Evolutionary conservation across 1,140 invertebrate genomes (phyloP).

Genomic region (Aphidius gifuensis): DNA sequence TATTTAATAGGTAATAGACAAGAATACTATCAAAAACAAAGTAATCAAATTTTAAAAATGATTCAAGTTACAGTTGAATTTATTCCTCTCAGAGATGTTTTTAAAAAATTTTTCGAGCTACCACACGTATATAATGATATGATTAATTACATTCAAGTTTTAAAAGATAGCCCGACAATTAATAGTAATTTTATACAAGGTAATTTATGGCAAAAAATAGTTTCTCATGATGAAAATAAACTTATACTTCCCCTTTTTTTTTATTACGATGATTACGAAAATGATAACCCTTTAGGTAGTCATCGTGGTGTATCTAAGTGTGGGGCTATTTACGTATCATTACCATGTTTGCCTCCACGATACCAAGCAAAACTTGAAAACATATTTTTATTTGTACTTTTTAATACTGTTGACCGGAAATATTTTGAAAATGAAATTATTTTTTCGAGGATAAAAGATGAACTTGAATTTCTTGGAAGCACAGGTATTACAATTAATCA

Average conservation of each 20-base stretch:
- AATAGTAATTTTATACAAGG: constrained; percentile 15
- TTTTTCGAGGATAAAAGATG: constrained; percentile 5
- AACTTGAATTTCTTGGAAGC: constrained; percentile 13
- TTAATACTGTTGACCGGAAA: constrained; percentile 17
- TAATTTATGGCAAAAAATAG: constrained; percentile 3
- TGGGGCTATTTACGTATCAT: constrained; percentile 11
- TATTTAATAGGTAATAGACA: constrained; percentile 12
- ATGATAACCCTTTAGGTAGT: constrained; percentile 17
- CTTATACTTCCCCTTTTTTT: constrained; percentile 6
- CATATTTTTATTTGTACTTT: constrained; percentile 16
- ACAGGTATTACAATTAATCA: constrained; percentile 12
- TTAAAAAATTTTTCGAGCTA: constrained; percentile 14
- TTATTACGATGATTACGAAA: constrained; percentile 13
- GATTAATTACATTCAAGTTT: not conserved
- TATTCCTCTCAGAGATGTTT: constrained; percentile 8
- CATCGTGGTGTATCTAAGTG: constrained; percentile 13
- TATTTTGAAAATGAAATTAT: not conserved
- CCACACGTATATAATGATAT: constrained; percentile 6
- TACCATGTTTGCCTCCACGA: constrained; percentile 13
- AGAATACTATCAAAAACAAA: not conserved
- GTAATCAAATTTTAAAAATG: not conserved
- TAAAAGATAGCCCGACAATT: not conserved
- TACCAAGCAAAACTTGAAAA: constrained; percentile 16
- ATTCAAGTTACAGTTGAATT: constrained; percentile 10
- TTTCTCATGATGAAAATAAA: constrained; percentile 1